Base-by-base conservation (phyloP, 2,888 invertebrate genomes). In the Oeneis ivallda region DNA sequence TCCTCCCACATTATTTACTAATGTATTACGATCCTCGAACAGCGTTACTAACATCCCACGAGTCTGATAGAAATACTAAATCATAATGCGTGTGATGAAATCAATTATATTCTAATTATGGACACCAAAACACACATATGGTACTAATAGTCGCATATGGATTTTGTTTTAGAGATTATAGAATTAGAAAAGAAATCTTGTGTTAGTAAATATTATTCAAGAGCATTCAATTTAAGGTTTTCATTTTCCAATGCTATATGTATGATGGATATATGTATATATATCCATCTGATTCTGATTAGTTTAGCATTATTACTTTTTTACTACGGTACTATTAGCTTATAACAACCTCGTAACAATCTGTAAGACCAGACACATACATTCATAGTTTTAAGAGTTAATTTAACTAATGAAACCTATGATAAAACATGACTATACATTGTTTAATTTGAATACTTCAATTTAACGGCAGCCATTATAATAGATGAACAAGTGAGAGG, bases 1-100 rank as follows among this genome's bases (percentile, higher is more conserved):
- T 72, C 83, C 81, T 71, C 89, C 89, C 85, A 89, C 87, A 79
- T 76, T 74, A 79, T 83, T 83, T 85, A 84, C 84, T 81, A 84
- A 86, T 84, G 83, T 83, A 81, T 86, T 87, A 87, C 86, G 79
- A 87, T 84, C 78, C 78, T 72, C 78, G 79, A 84, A 76, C 72
- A 72, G 70, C 73, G 76, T 80, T 11, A 43, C 76, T 73, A 77
- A 73, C 78, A 73, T 76, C 83, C 81, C 79, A 79, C 77, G 72
- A 73, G 72, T 67, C 71, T 68, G 74, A 68, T 70, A 69, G 71
- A 69, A 74, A 75, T 64, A 74, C 69, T 74, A 78, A 79, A 79
- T 78, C 75, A 79, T 78, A 77, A 79, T 74, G 58, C 68, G 52
- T 45, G 37, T 26, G 49, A 62, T 63, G 57, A 58, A 65, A 63